Conservation (phyloP, 1,140 invertebrate species). For the Littorina saxatilis region DNA sequence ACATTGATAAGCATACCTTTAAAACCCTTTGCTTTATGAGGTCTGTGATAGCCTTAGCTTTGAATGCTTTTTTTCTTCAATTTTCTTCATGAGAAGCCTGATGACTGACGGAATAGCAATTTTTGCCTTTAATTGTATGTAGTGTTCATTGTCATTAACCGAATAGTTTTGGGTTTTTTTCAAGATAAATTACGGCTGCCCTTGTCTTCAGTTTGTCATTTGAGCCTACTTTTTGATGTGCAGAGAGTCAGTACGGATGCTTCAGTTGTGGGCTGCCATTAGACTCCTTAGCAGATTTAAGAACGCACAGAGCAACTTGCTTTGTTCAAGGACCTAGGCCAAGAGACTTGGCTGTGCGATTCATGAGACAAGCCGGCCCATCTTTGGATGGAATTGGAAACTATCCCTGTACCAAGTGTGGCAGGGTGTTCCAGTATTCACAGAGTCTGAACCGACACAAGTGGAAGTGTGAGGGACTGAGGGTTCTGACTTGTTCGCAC, state of each 20-base stretch:
- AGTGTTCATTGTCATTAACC: no score
- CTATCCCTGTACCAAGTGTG: slow-evolving; percentile 31
- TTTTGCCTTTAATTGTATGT: no score
- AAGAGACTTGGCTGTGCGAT: not conserved
- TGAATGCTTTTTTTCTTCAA: no score
- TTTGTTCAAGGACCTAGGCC: not conserved
- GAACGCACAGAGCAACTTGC: not conserved
- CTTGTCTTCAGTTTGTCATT: no score
- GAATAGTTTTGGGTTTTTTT: no score
- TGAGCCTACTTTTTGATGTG: slow-evolving; percentile 6
- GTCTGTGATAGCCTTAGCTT: no score
- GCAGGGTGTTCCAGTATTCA: slow-evolving; percentile 36
- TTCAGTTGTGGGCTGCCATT: not conserved
- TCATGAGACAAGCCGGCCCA: not conserved
- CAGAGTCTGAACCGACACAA: slow-evolving; percentile 44
- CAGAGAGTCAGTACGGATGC: not conserved
- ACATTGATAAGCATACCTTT: no score
- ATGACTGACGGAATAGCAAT: no score
- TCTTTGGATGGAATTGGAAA: no score
- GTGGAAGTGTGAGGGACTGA: slow-evolving; percentile 45
- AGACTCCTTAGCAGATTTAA: not conserved
- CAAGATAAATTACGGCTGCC: no score
- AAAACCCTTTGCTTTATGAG: no score
- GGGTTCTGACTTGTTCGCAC: slow-evolving; percentile 28
- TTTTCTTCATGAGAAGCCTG: no score